Evolutionary conservation across 2,797 vertebrate species (phyloP), one percentile per base, ranked within the genome.

Genomic region (Notolabrus celidotus): DNA sequence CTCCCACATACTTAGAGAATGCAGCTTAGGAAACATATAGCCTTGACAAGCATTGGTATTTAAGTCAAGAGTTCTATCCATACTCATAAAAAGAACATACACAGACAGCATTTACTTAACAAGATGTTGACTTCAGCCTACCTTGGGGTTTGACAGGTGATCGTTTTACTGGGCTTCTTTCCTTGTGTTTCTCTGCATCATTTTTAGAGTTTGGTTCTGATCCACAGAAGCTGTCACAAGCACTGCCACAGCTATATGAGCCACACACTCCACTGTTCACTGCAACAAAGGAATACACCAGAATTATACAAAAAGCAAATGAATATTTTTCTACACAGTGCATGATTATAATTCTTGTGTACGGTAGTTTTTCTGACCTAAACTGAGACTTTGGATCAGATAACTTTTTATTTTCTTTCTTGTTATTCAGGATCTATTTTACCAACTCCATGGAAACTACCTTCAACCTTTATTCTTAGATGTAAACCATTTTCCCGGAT

Each of bases 61-160:
- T 2, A 6, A 19, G 22, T 1, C 17, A 56, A 2, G 16, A 7
- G n/a, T 51, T 57, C 1, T 14, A 3, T 17, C 39, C 31, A 12
- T 17, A 49, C 15, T 25, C 16, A 20, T 3, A 20, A 36, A 36
- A 11, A 36, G 36, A 14, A 51, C 11, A 29, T 9, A 2, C 15
- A 45, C 10, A 1, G 51, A 11, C 5, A 12, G 36, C 1, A 12
- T 36, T 33, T 19, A 10, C 47, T n/a, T 42, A 38, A 25, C 11
- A 50, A 4, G 10, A 31, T 50, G 3, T 15, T 10, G 38, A 27
- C 34, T n/a, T 41, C 10, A 45, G 25, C 62, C 52, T 61, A 88
- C 92, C 86, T 80, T 76, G 71, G 41, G 81, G 80, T 72, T 84
- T 82, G 7, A 43, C 31, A 41, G 76, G 68, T 0, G 81, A 87